A percentile compares a stretch with the other conserved stretches of the same genome.
These are phyloP conservation scores for Melanargia galathea DNA, from an alignment of 2,888 invertebrate genomes.

Conservation along the genomic window DNA sequence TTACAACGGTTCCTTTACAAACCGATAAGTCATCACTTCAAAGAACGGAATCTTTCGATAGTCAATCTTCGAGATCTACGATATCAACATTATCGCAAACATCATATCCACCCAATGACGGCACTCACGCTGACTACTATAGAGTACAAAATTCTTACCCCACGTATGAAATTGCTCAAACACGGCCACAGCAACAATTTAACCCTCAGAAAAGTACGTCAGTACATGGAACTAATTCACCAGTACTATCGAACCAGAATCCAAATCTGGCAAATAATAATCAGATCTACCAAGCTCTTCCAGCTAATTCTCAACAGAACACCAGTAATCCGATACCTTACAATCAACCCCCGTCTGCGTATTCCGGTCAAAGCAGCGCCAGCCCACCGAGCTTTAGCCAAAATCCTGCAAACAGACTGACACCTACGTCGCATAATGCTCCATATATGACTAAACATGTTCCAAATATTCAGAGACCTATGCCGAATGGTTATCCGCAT, in stretches of 20 bases:
- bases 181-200: slow-evolving; percentile 65
- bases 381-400: slow-evolving; percentile 75
- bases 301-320: slow-evolving; percentile 58
- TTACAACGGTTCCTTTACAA: slow-evolving; percentile 77
- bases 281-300: slow-evolving; percentile 69
- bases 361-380: slow-evolving; percentile 59
- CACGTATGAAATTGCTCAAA: slow-evolving; percentile 64
- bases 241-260: slow-evolving; percentile 53
- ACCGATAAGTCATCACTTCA: slow-evolving; percentile 75
- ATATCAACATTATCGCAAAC: slow-evolving; percentile 76
- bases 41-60: slow-evolving; percentile 77
- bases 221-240: slow-evolving; percentile 62
- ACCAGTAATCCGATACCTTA: slow-evolving; percentile 67
- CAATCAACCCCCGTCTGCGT: slow-evolving; percentile 67
- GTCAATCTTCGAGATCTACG: slow-evolving; percentile 77
- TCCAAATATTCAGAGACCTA: slow-evolving; percentile 57
- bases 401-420: slow-evolving; percentile 69
- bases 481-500: slow-evolving; percentile 69
- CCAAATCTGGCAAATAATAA: slow-evolving; percentile 53
- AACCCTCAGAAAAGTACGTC: slow-evolving; percentile 62
- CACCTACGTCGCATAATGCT: slow-evolving; percentile 63
- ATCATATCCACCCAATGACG: slow-evolving; percentile 63
- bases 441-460: slow-evolving; percentile 62
- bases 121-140: slow-evolving; percentile 65
- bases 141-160: slow-evolving; percentile 67